These are phyloP conservation scores for Lutraria lutraria DNA, from an alignment of 2,888 invertebrate genomes.

Conservation along the genomic window DNA sequence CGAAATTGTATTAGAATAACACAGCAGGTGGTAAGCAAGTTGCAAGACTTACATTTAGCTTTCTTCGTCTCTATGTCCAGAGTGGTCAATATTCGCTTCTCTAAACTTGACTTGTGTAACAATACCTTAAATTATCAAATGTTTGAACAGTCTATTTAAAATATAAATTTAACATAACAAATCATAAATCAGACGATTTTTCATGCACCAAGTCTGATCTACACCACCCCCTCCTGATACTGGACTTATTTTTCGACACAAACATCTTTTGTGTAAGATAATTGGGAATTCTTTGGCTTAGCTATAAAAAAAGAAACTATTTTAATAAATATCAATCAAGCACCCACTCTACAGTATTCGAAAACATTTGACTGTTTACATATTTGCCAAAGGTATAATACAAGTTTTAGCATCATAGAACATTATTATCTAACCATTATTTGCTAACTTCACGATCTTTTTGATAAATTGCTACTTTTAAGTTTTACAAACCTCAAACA, in stretches of 20 bases:
- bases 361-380: too few species aligned
- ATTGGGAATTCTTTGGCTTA: background rate
- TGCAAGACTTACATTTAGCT: constrained; percentile 67
- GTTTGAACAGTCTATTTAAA: background rate
- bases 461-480: too few species aligned
- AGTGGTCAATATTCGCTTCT: constrained; percentile 59
- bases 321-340: background rate
- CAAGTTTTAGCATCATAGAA: too few species aligned
- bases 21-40: too few species aligned
- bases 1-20: background rate
- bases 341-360: too few species aligned
- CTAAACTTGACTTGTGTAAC: constrained; percentile 62
- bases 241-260: background rate
- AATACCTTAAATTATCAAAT: constrained; percentile 61
- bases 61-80: constrained; percentile 67
- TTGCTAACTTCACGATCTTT: too few species aligned
- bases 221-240: background rate
- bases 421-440: too few species aligned
- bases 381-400: too few species aligned
- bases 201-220: background rate
- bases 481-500: constrained; percentile 59
- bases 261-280: background rate
- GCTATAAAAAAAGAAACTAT: background rate
- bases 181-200: background rate
- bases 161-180: background rate